Percentiles rank a stretch among this genome's conserved stretches.
Evolutionary conservation across 2,797 vertebrate species (phyloP).

Genomic region (Acanthornis magna): DNA sequence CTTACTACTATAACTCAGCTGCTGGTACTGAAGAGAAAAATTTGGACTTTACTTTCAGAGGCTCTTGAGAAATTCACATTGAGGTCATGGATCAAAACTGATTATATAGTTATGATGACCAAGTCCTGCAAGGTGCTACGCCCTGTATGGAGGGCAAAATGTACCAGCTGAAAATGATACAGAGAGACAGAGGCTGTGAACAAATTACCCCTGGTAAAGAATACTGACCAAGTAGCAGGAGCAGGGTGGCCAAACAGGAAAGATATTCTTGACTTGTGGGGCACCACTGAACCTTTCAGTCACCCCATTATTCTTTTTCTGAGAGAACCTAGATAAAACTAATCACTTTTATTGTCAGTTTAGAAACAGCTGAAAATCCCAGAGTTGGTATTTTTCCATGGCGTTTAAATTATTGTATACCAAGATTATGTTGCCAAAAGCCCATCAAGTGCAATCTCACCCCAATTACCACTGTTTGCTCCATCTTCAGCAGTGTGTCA

Average conservation of each 20-base stretch:
- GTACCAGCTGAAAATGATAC: neutral
- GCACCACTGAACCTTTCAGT: neutral
- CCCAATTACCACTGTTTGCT: neutral
- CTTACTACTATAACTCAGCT: neutral
- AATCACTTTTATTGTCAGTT: neutral
- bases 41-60: neutral
- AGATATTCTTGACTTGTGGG: neutral
- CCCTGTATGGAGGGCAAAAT: neutral
- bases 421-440: neutral
- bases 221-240: neutral
- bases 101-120: neutral
- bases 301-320: neutral
- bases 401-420: neutral
- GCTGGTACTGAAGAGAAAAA: neutral
- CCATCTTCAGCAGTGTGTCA: neutral
- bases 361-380: neutral
- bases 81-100: constrained; percentile 2
- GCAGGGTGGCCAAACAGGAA: neutral
- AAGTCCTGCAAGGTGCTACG: neutral
- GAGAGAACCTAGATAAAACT: neutral
- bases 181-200: neutral
- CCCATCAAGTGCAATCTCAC: neutral
- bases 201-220: neutral
- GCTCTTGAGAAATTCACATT: neutral
- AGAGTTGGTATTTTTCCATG: neutral